phyloP scores from a whole-genome alignment of 2,797 vertebrate genomes.

The Odontamblyopus lacepedii region DNA sequence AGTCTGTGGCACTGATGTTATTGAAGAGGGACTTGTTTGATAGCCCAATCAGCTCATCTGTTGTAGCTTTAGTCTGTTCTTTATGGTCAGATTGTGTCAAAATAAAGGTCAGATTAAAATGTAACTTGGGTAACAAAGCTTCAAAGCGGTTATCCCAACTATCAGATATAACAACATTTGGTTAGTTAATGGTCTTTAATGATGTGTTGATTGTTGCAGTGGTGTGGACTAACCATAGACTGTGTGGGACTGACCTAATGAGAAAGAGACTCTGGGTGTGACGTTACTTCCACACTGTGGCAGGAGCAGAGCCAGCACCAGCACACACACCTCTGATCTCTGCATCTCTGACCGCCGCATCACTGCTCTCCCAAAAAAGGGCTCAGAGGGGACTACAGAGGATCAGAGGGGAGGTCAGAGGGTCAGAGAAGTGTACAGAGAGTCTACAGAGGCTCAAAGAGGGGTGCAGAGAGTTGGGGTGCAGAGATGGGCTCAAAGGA shows the following conservation, averaged over 20 bases:
- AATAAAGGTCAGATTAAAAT: too few species aligned
- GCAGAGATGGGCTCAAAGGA: slow-evolving; percentile 7
- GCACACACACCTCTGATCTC: slow-evolving; percentile 16
- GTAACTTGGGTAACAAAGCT: too few species aligned
- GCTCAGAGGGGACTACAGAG: neutral
- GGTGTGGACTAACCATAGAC: neutral
- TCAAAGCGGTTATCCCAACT: too few species aligned
- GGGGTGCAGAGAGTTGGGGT: slow-evolving; percentile 1
- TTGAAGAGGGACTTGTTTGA: too few species aligned
- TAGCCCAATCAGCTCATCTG: too few species aligned
- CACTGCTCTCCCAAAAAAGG: neutral
- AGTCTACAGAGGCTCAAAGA: slow-evolving; percentile 11
- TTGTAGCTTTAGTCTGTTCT: too few species aligned
- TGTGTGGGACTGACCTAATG: slow-evolving; percentile 57
- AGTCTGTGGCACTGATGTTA: too few species aligned
- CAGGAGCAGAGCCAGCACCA: slow-evolving; percentile 37
- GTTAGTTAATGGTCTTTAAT: too few species aligned
- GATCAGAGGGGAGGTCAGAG: neutral
- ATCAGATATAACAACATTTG: too few species aligned
- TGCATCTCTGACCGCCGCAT: neutral
- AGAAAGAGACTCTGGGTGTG: slow-evolving; percentile 73
- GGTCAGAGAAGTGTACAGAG: neutral
- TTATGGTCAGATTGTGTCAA: too few species aligned
- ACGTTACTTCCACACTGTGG: slow-evolving; percentile 28
- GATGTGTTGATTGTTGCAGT: neutral